phyloP scores from a whole-genome alignment of 2,797 vertebrate species.

The Mormyrus proboscirostris region DNA sequence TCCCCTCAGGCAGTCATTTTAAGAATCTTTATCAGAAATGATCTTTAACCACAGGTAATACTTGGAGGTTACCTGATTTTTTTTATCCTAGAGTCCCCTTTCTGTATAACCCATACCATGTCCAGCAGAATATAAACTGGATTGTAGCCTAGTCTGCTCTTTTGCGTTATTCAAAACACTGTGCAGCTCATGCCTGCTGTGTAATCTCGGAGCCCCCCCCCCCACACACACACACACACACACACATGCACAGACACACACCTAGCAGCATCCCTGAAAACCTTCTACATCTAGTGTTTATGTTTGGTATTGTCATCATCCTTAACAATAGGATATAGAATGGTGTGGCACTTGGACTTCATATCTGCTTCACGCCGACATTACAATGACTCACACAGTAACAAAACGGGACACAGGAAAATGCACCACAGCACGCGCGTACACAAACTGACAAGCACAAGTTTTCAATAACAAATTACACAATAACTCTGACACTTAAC shows the following conservation, averaged over 20 bases:
- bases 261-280: background rate
- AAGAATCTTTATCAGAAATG: background rate
- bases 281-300: background rate
- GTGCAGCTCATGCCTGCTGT: background rate
- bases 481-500: background rate
- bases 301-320: background rate
- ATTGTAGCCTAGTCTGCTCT: background rate
- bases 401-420: background rate
- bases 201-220: background rate
- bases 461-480: background rate
- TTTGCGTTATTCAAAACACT: background rate
- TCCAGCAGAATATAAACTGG: background rate
- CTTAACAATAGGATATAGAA: background rate
- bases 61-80: background rate
- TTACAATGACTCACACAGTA: background rate
- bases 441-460: background rate
- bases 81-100: background rate
- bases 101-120: background rate
- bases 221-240: background rate
- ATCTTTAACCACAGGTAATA: background rate
- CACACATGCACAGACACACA: background rate
- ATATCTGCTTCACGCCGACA: background rate
- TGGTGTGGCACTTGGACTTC: background rate
- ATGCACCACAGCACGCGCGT: background rate
- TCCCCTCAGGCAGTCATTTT: background rate